Percentiles rank a stretch among this genome's conserved stretches.
phyloP scores from a whole-genome alignment of 2,888 invertebrate genomes.

The Clitarchus hookeri region DNA sequence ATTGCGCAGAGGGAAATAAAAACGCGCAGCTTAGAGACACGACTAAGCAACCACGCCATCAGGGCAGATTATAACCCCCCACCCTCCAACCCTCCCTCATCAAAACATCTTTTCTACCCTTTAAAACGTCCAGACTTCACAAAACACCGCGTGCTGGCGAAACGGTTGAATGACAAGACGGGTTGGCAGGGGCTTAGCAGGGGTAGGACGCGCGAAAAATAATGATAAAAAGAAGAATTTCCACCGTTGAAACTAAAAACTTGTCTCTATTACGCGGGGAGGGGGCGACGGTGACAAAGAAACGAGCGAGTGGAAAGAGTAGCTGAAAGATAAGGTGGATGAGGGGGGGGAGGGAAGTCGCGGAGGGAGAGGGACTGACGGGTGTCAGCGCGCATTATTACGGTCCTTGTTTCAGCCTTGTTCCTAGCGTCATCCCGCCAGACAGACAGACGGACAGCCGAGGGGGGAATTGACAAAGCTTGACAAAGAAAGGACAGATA shows the following conservation, averaged over 20 bases:
- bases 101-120: too few species aligned
- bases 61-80: background rate
- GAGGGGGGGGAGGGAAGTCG: background rate
- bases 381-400: slow-evolving; percentile 56
- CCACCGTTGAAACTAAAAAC: background rate
- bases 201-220: slow-evolving; percentile 1
- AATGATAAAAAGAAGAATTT: background rate
- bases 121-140: background rate
- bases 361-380: slow-evolving; percentile 51
- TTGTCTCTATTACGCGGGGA: slow-evolving; percentile 40
- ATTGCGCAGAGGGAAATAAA: background rate
- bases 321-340: background rate
- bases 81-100: background rate
- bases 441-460: slow-evolving; percentile 40
- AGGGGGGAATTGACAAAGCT: slow-evolving; percentile 40
- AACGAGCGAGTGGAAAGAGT: background rate
- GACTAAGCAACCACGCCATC: background rate
- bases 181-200: background rate
- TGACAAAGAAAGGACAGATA: slow-evolving; percentile 35
- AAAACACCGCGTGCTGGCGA: slow-evolving; percentile 15
- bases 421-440: slow-evolving; percentile 33
- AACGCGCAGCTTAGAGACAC: background rate
- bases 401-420: slow-evolving; percentile 44
- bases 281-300: slow-evolving; percentile 21
- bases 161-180: slow-evolving; percentile 30